Base-by-base conservation (phyloP, 1,140 invertebrate genomes). In the Drosophila lacertosa region DNA sequence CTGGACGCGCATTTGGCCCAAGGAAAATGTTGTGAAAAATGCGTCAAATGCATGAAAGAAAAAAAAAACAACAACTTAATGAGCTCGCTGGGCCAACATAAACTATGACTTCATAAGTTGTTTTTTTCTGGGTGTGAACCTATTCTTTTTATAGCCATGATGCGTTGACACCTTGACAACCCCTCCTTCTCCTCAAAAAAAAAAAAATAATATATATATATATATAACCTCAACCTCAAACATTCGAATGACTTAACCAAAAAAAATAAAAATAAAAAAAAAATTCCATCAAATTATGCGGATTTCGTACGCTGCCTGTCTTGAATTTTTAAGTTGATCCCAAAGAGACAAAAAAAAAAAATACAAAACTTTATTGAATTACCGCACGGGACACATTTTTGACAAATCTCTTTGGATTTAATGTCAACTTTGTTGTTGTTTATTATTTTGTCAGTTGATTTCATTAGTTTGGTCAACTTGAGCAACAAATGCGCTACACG, bases 251-350 rank as follows among this genome's bases (percentile, higher is more conserved):
- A 86, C 81, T 84, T 84, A 77, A 86, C 77, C 74, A 53, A 75
- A n/a, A n/a, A n/a, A n/a, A n/a, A n/a, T n/a, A n/a, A n/a, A n/a
- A n/a, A n/a, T n/a, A n/a, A n/a, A n/a, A n/a, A n/a, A n/a, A n/a
- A n/a, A 86, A 84, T 86, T 73, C 77, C 81, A 77, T 86, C 81
- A 80, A 86, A 86, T 74, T 86, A 84, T 84, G 76, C 76, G 76
- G 72, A 37, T 73, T 73, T 66, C 40, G 74, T 26, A 60, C 42
- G 70, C 80, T 86, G 81, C 81, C 81, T 68, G 81, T 84, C 77
- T 84, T 84, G 81, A 84, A 84, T 84, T 77, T 77, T 84, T 70
- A 84, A 84, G 47, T 57, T 65, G 48, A 51, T 15, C 39, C 45
- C 64, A 9, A 7, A 40, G 37, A 47, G 50, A 39, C 44, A 45